These are phyloP conservation scores for Rhabdomys dilectus DNA, from an alignment of 2,113 vertebrate species.

Conservation along the genomic window DNA sequence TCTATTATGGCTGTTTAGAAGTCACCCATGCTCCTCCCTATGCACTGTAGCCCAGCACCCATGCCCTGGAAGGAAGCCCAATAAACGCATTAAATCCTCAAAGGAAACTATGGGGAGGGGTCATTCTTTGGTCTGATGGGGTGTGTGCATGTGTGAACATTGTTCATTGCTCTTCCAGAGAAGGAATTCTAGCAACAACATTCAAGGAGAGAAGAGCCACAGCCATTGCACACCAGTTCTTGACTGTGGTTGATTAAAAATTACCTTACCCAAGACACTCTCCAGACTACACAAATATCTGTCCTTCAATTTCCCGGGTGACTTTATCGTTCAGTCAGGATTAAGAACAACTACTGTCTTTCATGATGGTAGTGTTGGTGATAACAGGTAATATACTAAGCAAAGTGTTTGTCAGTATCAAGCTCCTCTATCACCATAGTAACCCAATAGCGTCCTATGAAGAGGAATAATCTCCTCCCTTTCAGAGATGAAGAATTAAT, in stretches of 20 bases:
- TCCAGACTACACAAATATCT: background rate
- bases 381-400: background rate
- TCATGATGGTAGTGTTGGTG: background rate
- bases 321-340: background rate
- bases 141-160: background rate
- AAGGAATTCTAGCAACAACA: background rate
- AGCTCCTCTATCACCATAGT: background rate
- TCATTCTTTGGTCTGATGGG: background rate
- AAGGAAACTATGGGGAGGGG: background rate
- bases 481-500: conserved; percentile 1
- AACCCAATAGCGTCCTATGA: background rate
- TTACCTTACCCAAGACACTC: background rate
- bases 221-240: background rate
- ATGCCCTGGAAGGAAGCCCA: background rate
- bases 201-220: background rate
- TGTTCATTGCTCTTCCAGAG: background rate
- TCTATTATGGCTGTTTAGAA: background rate
- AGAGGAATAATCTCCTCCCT: background rate
- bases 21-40: background rate
- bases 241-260: background rate
- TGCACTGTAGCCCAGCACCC: background rate
- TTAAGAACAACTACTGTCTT: background rate
- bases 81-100: background rate
- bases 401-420: background rate
- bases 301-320: background rate